A percentile compares a stretch with the other conserved stretches of the same genome.
These are phyloP conservation scores for Acestrorhynchus altus DNA, from an alignment of 2,797 vertebrate species.

Conservation along the genomic window DNA sequence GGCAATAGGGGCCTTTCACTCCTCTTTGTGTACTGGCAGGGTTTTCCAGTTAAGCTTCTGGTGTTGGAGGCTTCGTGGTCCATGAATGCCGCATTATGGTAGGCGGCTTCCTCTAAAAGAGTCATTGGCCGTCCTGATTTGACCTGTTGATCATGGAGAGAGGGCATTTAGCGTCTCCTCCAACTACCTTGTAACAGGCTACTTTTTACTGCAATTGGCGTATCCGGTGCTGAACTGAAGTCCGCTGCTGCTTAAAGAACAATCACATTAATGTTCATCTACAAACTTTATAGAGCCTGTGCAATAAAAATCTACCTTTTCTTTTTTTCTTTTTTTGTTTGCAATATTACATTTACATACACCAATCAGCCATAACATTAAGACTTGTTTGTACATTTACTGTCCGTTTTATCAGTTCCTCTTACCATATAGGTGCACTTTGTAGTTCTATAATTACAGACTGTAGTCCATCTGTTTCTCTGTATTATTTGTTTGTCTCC, in stretches of 20 bases:
- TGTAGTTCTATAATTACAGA: too few species aligned
- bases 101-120: slow-evolving; percentile 59
- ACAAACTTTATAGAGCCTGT: background rate
- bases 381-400: too few species aligned
- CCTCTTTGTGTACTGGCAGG: slow-evolving; percentile 68
- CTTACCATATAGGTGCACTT: too few species aligned
- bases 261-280: background rate
- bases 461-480: too few species aligned
- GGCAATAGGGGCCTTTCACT: slow-evolving; percentile 49
- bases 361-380: too few species aligned
- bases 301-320: too few species aligned
- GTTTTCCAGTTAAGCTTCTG: slow-evolving; percentile 56
- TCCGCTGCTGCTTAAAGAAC: background rate
- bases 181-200: slow-evolving; percentile 15
- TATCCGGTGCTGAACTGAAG: slow-evolving; percentile 18
- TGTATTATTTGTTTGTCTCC: too few species aligned
- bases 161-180: slow-evolving; percentile 45
- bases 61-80: slow-evolving; percentile 50
- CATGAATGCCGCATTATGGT: slow-evolving; percentile 58
- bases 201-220: slow-evolving; percentile 15
- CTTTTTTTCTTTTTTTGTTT: too few species aligned
- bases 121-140: slow-evolving; percentile 50
- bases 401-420: too few species aligned
- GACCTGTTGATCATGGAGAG: slow-evolving; percentile 66
- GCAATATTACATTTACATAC: too few species aligned